Evolutionary conservation across 2,888 invertebrate species (phyloP), one percentile per base, ranked within the genome.

Genomic region (Apoderus coryli): DNA sequence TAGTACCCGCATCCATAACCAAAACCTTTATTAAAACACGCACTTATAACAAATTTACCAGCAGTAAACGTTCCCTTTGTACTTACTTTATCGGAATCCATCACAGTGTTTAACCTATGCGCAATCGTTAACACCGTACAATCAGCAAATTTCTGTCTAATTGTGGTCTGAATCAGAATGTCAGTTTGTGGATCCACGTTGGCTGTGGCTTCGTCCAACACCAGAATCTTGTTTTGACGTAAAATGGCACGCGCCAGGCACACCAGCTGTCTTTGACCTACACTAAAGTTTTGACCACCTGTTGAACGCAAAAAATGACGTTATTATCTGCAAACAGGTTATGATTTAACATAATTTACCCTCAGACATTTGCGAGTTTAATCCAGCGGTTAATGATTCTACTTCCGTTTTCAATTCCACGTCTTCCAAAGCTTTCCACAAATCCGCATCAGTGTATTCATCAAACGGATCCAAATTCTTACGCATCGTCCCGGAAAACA

Each of bases 391-490:
- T 2, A 69, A 51, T 4, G 57, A 54, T 13, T 57, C 56, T 5
- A 53, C 46, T 2, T 62, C 55, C 31, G 75, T 72, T 47, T 84
- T 84, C 15, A 88, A 48, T 47, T 79, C 76, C 27, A 78, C 77
- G 59, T 86, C 82, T 44, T 85, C 84, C 13, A 90, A 59, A 0
- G 81, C 82, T 38, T 67, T 65, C 88, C 89, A 89, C 2, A 90
- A 57, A 23, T 45, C 45, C 10, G 40, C 43, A 41, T 90, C 90
- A 0, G 69, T 64, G 49, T 77, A 81, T 46, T 78, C 76, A 41
- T 79, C 73, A 53, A 90, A 90, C 1, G 90, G 90, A 61, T 92
- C 90, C 35, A 92, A 64, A 60, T 92, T 92, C 49, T 77, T 77
- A 2, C 92, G 65, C 67, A 92, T 70, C 3, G 84, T 78, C 27